Percentiles rank a stretch among this genome's conserved stretches.
Evolutionary conservation across 2,113 vertebrate species (phyloP).

Genomic region (Syngnathus scovelli): DNA sequence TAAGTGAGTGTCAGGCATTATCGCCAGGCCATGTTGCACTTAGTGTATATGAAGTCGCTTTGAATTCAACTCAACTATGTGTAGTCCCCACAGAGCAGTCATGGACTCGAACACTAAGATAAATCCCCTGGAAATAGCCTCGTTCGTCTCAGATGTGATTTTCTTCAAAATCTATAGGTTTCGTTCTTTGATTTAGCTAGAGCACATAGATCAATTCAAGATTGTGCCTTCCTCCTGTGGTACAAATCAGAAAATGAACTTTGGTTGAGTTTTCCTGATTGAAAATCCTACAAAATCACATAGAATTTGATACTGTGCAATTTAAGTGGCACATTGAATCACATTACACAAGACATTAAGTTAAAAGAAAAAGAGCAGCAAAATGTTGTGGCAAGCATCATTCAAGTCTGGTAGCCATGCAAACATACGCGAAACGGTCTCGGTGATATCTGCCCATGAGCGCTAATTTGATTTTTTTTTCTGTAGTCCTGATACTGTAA

Average conservation of each 20-base stretch:
- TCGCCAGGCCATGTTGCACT: background rate
- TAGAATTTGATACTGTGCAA: background rate
- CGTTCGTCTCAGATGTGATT: background rate
- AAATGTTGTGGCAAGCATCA: background rate
- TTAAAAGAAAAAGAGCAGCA: background rate
- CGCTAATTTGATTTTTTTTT: conserved; percentile 14
- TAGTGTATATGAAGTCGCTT: background rate
- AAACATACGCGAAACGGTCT: conserved; percentile 4
- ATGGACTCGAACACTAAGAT: background rate
- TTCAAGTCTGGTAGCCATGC: background rate
- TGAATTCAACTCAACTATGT: background rate
- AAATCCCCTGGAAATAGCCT: background rate
- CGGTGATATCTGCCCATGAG: background rate
- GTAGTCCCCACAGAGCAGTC: background rate
- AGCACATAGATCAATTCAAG: background rate
- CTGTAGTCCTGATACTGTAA: background rate
- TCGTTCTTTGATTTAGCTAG: background rate
- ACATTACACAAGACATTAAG: background rate
- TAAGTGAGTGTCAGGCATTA: background rate
- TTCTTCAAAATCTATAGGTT: background rate
- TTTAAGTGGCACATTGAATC: background rate
- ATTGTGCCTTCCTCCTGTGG: background rate
- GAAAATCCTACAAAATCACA: background rate
- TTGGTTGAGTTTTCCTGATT: background rate
- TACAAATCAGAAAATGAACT: background rate